Base-by-base conservation (phyloP, 2,797 vertebrate genomes). In the Enteromius unitaeniatus region DNA sequence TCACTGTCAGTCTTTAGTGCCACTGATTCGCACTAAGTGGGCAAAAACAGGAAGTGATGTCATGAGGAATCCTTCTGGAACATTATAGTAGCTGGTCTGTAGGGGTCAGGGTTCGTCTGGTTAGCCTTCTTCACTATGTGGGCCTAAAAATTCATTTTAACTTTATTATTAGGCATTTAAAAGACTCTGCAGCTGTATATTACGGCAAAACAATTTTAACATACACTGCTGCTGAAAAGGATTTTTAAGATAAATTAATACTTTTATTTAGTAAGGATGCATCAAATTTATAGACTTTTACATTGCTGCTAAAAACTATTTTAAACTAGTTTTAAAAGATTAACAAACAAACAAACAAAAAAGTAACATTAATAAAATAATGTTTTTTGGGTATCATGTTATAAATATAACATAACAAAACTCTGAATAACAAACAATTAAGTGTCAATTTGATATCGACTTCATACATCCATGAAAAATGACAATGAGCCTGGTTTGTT, bases 21-120 rank as follows among this genome's bases (percentile, higher is more conserved):
- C 31, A 62, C 19, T 72, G 53, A 81, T 62, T 60, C 58, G 73
- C 19, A 21, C 5, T 21, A 21, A 17, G 21, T 1, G 4, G 23
- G 1, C n/a, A n/a, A 31, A 64, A 81, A 62, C 49, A 82, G 47
- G 47, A 76, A 76, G 47, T 55, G 72, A 82, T 68, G 81, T 75
- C 45, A 75, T n/a, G 37, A 60, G 26, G 9, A 45, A 53, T 21
- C 3, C 67, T 78, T 45, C 8, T 65, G 60, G 15, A 45, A 64
- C 19, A n/a, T 11, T 67, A 31, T 15, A 51, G 26, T 14, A 47
- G 72, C 13, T n/a, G 72, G 49, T 37, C 49, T n/a, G 3, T 55
- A 55, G 28, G 19, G 72, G 49, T 75, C 49, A n/a, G 49, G 49
- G 49, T 75, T 55, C 49, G 7, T 49, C 11, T 75, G 10, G 47